phyloP scores from a whole-genome alignment of 1,140 invertebrate species.

The Drosophila tani region DNA sequence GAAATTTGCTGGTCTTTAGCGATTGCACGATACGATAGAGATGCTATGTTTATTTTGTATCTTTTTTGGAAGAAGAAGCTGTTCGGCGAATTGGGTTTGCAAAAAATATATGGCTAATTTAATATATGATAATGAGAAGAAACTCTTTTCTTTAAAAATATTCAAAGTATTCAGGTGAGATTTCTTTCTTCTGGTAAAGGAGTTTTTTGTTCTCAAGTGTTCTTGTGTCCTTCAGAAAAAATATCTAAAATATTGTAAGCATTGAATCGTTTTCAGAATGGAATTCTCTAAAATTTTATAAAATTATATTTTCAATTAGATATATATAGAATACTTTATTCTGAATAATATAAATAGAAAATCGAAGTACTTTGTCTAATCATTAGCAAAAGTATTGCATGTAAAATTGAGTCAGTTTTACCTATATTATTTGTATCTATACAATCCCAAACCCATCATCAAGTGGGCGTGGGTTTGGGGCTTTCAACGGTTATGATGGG shows the following conservation, averaged over 20 bases:
- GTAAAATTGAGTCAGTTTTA: background rate
- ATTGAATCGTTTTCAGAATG: too few relatives aligned
- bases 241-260: too few relatives aligned
- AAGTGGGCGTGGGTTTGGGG: slow-evolving; percentile 1
- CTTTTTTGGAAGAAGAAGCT: background rate
- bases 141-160: background rate
- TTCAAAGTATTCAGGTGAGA: too few relatives aligned
- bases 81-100: slow-evolving; percentile 18
- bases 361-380: background rate
- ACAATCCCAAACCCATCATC: background rate
- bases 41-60: slow-evolving; percentile 4
- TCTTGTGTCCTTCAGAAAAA: too few relatives aligned
- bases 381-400: background rate
- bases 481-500: slow-evolving; percentile 24
- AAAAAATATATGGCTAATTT: slow-evolving; percentile 1
- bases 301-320: too few relatives aligned
- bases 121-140: slow-evolving; percentile 10
- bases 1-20: slow-evolving; percentile 14
- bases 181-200: background rate
- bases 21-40: slow-evolving; percentile 27
- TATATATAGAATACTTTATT: too few relatives aligned
- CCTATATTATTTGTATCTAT: background rate
- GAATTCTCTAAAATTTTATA: too few relatives aligned
- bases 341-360: background rate
- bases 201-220: background rate